phyloP scores from a whole-genome alignment of 2,888 invertebrate genomes.

The Coleophora flavipennella region DNA sequence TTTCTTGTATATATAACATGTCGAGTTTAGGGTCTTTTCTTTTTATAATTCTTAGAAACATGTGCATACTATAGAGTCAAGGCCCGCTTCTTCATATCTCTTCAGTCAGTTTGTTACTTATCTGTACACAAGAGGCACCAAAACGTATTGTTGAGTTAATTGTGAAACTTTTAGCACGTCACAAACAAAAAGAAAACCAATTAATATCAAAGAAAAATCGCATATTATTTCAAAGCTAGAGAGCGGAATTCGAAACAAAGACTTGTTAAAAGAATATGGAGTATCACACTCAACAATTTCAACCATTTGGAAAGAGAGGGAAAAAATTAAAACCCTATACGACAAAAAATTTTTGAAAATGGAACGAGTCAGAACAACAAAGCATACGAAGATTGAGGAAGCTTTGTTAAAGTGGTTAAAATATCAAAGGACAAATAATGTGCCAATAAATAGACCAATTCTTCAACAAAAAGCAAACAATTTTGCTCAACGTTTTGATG shows the following conservation, averaged over 20 bases:
- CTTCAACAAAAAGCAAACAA: constrained; percentile 17
- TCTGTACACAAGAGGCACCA: too few species aligned
- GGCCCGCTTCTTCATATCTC: too few species aligned
- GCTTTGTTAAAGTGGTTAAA: constrained; percentile 14
- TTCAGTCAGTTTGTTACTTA: too few species aligned
- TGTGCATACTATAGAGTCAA: too few species aligned
- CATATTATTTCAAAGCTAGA: constrained; percentile 11
- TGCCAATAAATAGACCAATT: constrained; percentile 16
- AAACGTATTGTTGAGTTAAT: too few species aligned
- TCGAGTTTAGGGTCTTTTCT: too few species aligned
- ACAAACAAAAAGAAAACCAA: constrained; percentile 6
- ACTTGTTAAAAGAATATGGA: constrained; percentile 12
- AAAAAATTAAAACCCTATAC: constrained; percentile 7
- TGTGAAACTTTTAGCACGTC: background rate
- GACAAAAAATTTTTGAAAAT: constrained; percentile 9
- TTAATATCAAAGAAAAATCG: constrained; percentile 13
- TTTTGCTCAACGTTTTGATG: constrained; percentile 15
- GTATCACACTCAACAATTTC: constrained; percentile 17
- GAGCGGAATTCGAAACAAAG: constrained; percentile 4
- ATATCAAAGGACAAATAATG: constrained; percentile 13
- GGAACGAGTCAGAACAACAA: constrained; percentile 12
- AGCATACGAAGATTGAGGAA: constrained; percentile 11
- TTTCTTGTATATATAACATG: too few species aligned
- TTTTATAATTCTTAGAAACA: too few species aligned
- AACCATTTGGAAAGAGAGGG: constrained; percentile 13